These are phyloP conservation scores for Drosophila bipectinata DNA, from an alignment of 1,140 invertebrate species.

Conservation along the genomic window DNA sequence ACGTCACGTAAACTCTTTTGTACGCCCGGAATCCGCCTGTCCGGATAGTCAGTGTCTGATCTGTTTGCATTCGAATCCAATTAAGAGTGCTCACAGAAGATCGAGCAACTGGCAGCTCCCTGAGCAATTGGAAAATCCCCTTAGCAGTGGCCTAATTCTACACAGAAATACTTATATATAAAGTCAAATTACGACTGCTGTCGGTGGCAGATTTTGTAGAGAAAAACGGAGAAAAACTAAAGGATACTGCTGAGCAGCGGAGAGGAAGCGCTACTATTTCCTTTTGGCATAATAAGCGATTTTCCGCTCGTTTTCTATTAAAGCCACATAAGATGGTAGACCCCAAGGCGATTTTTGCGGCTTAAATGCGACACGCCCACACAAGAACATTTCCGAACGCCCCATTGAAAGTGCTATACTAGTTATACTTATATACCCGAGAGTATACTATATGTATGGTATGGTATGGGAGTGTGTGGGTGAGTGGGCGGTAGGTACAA, in stretches of 20 bases:
- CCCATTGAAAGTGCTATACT: conserved; percentile 38
- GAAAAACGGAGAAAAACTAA: conserved; percentile 2
- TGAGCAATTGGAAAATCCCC: conserved; percentile 15
- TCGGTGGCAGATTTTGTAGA: conserved; percentile 34
- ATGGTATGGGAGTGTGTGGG: conserved; percentile 7
- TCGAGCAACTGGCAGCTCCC: background rate
- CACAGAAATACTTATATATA: conserved; percentile 6
- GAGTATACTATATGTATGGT: background rate
- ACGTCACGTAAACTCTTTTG: conserved; percentile 30
- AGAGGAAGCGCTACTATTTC: conserved; percentile 44
- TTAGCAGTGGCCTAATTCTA: conserved; percentile 28
- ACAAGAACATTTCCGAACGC: conserved; percentile 22
- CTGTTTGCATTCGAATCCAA: conserved; percentile 42
- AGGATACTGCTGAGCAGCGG: conserved; percentile 24
- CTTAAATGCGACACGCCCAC: conserved; percentile 76
- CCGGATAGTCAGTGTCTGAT: background rate
- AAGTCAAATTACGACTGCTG: conserved; percentile 45
- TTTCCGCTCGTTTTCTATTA: conserved; percentile 78
- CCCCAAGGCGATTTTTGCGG: conserved; percentile 69
- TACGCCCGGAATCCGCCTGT: background rate
- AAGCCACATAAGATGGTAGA: conserved; percentile 71
- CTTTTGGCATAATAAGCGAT: conserved; percentile 71
- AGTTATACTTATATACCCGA: conserved; percentile 13
- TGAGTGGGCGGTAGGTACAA: conserved; percentile 42
- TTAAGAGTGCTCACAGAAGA: conserved; percentile 22